Base-by-base conservation (phyloP, 2,113 vertebrate genomes). In the Urocolius indicus region DNA sequence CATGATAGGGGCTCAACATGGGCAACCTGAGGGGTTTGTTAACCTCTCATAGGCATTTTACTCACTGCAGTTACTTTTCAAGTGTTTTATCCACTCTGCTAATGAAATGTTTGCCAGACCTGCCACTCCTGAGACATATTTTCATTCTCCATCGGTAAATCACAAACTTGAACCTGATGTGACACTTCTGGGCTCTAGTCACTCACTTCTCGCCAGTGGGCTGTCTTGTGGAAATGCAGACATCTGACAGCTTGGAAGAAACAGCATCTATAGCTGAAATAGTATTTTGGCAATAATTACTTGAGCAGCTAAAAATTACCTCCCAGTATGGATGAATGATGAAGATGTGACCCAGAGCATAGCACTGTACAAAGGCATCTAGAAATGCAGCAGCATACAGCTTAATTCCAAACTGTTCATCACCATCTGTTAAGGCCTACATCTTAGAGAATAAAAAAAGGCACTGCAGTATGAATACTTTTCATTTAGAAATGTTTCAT, bases 371-470 rank as follows among this genome's bases (percentile, higher is more conserved):
- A 87, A 89, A 91, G 34, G 16, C 87, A 76, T 72, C 45, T 62
- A 89, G 89, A 81, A 84, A 81, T 83, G 68, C 69, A 89, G 67
- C 43, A 89, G 68, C 41, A 55, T 67, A 38, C 27, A 27, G 26
- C 66, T 92, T 84, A 65, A 86, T 90, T 87, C 68, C 79, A 79
- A 88, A 78, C 59, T 29, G 43, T 34, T 88, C 30, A 10, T 49
- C 61, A 23, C 65, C 87, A 90, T 92, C 91, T 96, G 82, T 90
- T 92, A 75, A 78, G 66, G 94, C 21, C 48, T 77, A 30, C 23
- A 34, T 84, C 43, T 84, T 61, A 51, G 32, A 57, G 38, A 32
- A 74, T 46, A 54, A 54, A 85, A 90, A 83, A 62, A 85, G 58
- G 22, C 57, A 51, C 12, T 1, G 0, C 0, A 0, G 18, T 43